Conservation (phyloP, 1,140 invertebrate genomes). For the Reticulitermes speratus region DNA sequence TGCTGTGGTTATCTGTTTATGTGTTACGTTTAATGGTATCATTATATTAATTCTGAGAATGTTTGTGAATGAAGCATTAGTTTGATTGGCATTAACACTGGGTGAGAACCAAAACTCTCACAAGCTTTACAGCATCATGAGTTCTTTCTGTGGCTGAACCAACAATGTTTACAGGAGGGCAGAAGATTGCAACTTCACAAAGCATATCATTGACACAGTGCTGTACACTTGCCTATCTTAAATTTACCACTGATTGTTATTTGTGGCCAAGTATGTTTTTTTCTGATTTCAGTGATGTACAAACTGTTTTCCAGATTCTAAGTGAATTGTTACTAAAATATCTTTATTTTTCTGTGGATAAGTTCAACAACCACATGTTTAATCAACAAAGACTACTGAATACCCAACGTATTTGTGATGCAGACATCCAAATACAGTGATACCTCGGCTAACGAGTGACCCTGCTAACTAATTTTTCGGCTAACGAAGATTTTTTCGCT, state of each 20-base stretch:
- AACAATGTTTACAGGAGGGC: neutral
- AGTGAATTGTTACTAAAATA: neutral
- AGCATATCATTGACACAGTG: neutral
- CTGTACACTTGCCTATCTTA: neutral
- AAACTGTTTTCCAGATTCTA: neutral
- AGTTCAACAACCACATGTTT: neutral
- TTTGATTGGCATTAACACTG: too few relatives aligned
- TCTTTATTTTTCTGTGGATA: neutral
- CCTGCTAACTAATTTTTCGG: too few relatives aligned
- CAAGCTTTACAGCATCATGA: neutral
- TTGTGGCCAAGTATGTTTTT: neutral
- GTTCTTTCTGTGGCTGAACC: neutral
- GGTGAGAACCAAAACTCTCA: too few relatives aligned
- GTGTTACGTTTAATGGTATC: too few relatives aligned
- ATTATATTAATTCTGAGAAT: too few relatives aligned
- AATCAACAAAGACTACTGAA: neutral
- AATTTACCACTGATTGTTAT: neutral
- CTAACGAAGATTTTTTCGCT: too few relatives aligned
- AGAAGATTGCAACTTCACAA: neutral
- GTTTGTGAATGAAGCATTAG: too few relatives aligned
- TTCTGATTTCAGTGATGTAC: neutral
- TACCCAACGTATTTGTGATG: neutral
- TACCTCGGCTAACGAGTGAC: too few relatives aligned
- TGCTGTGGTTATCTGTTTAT: too few relatives aligned
- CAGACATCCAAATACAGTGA: neutral